Conservation (phyloP, 2,888 invertebrate species). For the Lordiphosa fenestrarum region DNA sequence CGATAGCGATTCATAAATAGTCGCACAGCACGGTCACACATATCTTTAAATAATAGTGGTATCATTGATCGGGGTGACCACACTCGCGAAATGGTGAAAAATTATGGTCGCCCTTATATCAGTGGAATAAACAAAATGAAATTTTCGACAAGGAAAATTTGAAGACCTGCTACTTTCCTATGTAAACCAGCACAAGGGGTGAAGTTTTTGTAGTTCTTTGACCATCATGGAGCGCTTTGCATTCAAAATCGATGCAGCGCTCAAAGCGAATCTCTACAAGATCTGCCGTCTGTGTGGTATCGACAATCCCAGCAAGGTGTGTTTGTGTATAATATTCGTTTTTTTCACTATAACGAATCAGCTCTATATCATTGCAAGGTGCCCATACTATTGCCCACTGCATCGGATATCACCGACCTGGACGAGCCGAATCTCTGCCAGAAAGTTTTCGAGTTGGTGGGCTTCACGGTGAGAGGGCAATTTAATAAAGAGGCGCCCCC, state of each 20-base stretch:
- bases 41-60: no score
- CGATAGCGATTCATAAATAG: no score
- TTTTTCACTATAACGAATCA: no score
- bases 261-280: slow-evolving; percentile 78
- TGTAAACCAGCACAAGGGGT: slow-evolving; percentile 1
- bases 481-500: no score
- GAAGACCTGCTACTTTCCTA: slow-evolving; percentile 14
- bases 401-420: slow-evolving; percentile 50
- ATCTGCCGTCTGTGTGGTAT: slow-evolving; percentile 80
- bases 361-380: slow-evolving; percentile 24
- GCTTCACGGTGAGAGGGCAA: slow-evolving; percentile 65
- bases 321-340: no score
- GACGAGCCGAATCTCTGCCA: slow-evolving; percentile 77
- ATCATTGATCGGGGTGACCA: no score
- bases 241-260: slow-evolving; percentile 78
- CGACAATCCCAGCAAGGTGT: slow-evolving; percentile 75
- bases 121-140: slow-evolving; percentile 59
- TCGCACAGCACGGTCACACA: no score
- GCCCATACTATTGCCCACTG: slow-evolving; percentile 57
- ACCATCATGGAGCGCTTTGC: slow-evolving; percentile 77
- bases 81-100: neutral
- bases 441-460: slow-evolving; percentile 76
- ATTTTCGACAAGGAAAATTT: slow-evolving; percentile 15
- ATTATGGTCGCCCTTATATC: slow-evolving; percentile 31
- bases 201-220: neutral